Evolutionary conservation across 1,140 invertebrate genomes (phyloP), one percentile per base, ranked within the genome.

Genomic region (Ooceraea biroi): DNA sequence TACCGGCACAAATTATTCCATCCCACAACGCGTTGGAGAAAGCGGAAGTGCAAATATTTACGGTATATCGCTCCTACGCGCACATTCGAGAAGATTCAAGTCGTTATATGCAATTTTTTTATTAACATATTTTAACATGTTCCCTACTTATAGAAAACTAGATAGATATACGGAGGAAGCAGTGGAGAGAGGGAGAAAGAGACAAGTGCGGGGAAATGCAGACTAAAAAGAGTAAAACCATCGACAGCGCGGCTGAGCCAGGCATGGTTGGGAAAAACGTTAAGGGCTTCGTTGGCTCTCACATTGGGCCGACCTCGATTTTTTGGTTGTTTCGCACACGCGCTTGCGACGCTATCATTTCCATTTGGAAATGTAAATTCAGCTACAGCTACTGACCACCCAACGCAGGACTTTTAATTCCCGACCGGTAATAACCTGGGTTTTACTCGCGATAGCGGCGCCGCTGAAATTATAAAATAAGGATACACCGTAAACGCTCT

Each of bases 381-480:
- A 63, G 19, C 78, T 73, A 46, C 50, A 44, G 19, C 25, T 44
- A 11, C 48, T 11, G 22, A 8, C 41, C 25, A 68, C 14, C 66
- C 44, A 50, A 22, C 30, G 55, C 14, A 19, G 46, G 44, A 74
- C 46, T 82, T 82, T 82, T 82, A 60, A 74, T 82, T 74, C 22
- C 69, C 46, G 36, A 17, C 41, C 58, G 19, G 71, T 74, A 74
- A 74, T 74, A 74, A 73, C 22, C 19, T 27, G 44, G 44, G 50
- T 78, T 30, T 69, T 25, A 46, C 44, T 22, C 25, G 63, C 73
- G 48, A 76, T 82, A 85, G 30, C 44, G 52, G 11, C 25, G 46
- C 17, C 19, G 78, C 10, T 82, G 63, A 69, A 78, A 69, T 78
- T 68, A 72, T 86, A 72, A 83, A 83, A 86, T 86, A 68, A 71